phyloP scores from a whole-genome alignment of 2,888 invertebrate species.

The Eupithecia centaureata region DNA sequence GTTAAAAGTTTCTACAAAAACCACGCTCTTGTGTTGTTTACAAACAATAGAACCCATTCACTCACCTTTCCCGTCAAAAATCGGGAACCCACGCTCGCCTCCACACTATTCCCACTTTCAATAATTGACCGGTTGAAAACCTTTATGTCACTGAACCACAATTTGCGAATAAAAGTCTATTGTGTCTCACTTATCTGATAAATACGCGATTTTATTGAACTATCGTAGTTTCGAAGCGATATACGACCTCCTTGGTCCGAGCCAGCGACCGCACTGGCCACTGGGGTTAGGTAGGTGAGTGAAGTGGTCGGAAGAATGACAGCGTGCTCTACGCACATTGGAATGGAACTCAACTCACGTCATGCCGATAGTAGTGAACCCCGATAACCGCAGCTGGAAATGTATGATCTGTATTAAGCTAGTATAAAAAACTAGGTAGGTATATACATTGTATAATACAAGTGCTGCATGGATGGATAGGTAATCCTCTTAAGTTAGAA shows the following conservation, averaged over 20 bases:
- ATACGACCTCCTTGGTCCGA: constrained; percentile 20
- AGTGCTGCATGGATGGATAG: too few species aligned
- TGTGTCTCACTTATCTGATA: constrained; percentile 30
- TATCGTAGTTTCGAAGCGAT: neutral
- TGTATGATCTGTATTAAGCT: constrained; percentile 3
- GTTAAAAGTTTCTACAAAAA: neutral
- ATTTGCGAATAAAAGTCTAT: constrained; percentile 29
- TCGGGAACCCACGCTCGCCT: constrained; percentile 10
- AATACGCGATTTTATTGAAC: constrained; percentile 15
- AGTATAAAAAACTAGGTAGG: neutral
- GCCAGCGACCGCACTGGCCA: constrained; percentile 25
- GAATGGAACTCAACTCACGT: constrained; percentile 27
- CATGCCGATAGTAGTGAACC: constrained; percentile 27
- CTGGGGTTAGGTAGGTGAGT: neutral
- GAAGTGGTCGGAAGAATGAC: constrained; percentile 11
- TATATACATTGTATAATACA: neutral
- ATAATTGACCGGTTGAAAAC: constrained; percentile 13
- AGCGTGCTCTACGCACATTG: constrained; percentile 8
- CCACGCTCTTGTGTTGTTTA: constrained; percentile 17
- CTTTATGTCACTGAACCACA: constrained; percentile 26
- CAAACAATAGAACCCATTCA: constrained; percentile 22
- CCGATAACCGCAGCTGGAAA: constrained; percentile 28
- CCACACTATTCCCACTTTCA: neutral
- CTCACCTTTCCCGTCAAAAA: constrained; percentile 23
- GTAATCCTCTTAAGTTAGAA: too few species aligned